A percentile compares a stretch with the other conserved stretches of the same genome.
Evolutionary conservation across 2,113 vertebrate genomes (phyloP).

Genomic region (Syrrhaptes paradoxus): DNA sequence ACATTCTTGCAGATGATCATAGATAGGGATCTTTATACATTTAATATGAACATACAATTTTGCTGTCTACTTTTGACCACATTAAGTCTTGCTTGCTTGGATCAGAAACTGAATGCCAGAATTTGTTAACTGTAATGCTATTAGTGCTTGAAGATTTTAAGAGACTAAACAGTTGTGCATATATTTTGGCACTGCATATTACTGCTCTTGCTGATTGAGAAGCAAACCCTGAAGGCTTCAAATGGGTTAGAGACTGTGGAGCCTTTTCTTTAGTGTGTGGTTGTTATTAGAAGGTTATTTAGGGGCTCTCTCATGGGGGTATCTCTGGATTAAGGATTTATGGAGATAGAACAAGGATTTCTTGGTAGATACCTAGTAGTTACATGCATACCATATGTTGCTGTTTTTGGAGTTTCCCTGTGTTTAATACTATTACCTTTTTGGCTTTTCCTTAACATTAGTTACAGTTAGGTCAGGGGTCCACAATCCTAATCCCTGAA

Average conservation of each 20-base stretch:
- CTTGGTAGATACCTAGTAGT: neutral
- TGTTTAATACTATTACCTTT: neutral
- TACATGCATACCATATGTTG: constrained; percentile 15
- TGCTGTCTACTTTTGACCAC: neutral
- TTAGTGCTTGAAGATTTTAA: neutral
- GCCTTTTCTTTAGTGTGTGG: neutral
- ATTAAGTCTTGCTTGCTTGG: neutral
- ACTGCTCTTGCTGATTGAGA: neutral
- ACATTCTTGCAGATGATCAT: neutral
- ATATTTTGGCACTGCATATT: neutral
- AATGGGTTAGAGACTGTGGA: neutral
- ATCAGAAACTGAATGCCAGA: neutral
- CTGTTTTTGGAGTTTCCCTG: constrained; percentile 40
- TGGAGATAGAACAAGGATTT: constrained; percentile 4
- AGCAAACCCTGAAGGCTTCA: neutral
- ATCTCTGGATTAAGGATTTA: constrained; percentile 53
- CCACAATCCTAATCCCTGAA: neutral
- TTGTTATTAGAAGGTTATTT: constrained; percentile 36
- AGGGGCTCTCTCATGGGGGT: constrained; percentile 4
- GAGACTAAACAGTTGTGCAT: neutral
- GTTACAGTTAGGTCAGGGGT: neutral
- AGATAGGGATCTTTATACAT: neutral
- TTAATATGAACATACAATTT: neutral
- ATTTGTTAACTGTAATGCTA: neutral
- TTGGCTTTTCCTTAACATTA: neutral